A percentile compares a stretch with the other conserved stretches of the same genome.
These are phyloP conservation scores for Callocephalon fimbriatum DNA, from an alignment of 2,113 vertebrate genomes.

Conservation along the genomic window DNA sequence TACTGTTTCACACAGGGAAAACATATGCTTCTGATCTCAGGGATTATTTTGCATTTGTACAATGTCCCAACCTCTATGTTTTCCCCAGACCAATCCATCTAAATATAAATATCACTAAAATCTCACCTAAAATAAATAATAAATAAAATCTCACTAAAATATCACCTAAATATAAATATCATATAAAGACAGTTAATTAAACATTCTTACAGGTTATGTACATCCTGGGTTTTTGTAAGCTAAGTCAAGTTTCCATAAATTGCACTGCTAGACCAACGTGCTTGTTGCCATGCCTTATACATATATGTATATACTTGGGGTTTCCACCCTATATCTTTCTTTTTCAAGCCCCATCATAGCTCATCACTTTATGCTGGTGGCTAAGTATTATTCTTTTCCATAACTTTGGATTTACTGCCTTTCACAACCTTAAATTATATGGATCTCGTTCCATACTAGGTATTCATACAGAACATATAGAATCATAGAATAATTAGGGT, in stretches of 20 bases:
- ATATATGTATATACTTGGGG: rapidly evolving
- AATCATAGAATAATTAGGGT: too few relatives aligned
- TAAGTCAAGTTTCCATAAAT: background rate
- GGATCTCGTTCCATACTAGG: background rate
- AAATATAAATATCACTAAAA: background rate
- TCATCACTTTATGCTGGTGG: background rate
- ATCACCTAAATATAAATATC: background rate
- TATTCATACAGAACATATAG: background rate
- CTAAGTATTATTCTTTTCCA: background rate
- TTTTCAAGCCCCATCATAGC: background rate
- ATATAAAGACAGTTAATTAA: background rate
- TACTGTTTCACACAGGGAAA: slow-evolving; percentile 48
- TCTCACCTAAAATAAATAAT: too few relatives aligned
- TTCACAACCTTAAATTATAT: background rate
- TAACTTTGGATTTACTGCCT: background rate
- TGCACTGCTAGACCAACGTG: background rate
- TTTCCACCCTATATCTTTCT: background rate
- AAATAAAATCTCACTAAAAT: too few relatives aligned
- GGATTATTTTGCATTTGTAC: background rate
- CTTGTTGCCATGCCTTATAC: background rate
- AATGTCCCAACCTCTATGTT: background rate
- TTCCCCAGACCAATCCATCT: background rate
- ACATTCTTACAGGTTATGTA: background rate
- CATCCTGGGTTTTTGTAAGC: background rate
- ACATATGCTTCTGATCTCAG: slow-evolving; percentile 26